Base-by-base conservation (phyloP, 2,113 vertebrate genomes). In the Neolamprologus sp. region DNA sequence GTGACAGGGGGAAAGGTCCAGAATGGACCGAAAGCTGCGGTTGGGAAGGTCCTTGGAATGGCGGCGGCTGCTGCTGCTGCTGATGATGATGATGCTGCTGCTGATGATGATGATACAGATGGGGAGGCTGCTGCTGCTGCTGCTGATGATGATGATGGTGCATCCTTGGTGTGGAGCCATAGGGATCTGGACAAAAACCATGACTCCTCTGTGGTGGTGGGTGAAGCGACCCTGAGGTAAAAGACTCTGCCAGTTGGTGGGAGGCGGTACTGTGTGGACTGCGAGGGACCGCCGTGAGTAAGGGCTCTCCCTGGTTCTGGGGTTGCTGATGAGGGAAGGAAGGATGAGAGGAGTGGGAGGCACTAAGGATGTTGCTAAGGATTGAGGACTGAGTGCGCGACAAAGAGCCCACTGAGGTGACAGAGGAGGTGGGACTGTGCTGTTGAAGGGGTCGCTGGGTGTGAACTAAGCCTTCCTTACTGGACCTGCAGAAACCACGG, bases 401-500 rank as follows among this genome's bases (percentile, higher is more conserved):
- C 94, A 99, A 93, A 78, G 98, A 98, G 55, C 97, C 97, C 95
- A 98, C 88, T 1, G 99, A 99, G 0, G 98, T 98, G 89, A 99
- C 96, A 3, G 99, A 99, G 82, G 99, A 99, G 35, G 98, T 98
- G 10, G 98, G 98, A 85, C 99, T 99, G 95, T 99, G 99, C 83
- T 99, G 98, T 91, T 98, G 97, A 81, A 97, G 91, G 11, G 96
- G 94, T 37, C 97, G 96, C 91, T 97, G 96, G 33, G 93, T 95
- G 87, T 97, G 97, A 83, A 96, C 90, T 1, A 96, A 96, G 85
- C 97, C 95, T 30, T 99, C 98, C 73, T 98, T 98, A 78, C 95
- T 96, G 89, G 98, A 97, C 95, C 98, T 99, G 96, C 28, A 94
- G 94, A 96, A 87, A 88, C 45, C 40, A 35, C 3, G 30, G 35